A percentile compares a stretch with the other conserved stretches of the same genome.
Evolutionary conservation across 1,140 invertebrate genomes (phyloP).

Genomic region (Drosophila suzukii): DNA sequence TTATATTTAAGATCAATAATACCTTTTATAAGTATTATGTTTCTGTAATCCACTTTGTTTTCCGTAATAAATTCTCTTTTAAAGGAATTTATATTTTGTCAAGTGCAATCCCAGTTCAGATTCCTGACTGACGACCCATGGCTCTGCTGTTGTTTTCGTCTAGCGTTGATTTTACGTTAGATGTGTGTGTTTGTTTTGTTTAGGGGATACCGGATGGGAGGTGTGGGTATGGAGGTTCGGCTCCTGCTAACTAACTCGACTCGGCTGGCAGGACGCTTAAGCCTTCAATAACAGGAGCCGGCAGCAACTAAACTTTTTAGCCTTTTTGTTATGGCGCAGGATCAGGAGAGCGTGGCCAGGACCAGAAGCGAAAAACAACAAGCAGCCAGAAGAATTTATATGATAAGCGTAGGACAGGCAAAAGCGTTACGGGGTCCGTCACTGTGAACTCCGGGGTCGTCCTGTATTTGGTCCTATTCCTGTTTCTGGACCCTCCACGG

Average conservation of each 20-base stretch:
- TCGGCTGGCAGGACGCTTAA: conserved; percentile 63
- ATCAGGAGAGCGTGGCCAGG: conserved; percentile 52
- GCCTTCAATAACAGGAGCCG: conserved; percentile 75
- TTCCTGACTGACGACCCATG: conserved; percentile 23
- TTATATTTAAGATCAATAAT: too few species aligned
- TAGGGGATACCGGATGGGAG: conserved; percentile 12
- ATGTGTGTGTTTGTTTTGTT: conserved; percentile 48
- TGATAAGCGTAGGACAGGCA: conserved; percentile 70
- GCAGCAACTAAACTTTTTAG: conserved; percentile 68
- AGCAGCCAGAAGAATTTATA: conserved; percentile 72
- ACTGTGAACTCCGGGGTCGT: conserved; percentile 58
- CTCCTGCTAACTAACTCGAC: conserved; percentile 56
- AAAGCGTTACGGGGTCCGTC: conserved; percentile 44
- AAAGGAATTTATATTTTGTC: not conserved
- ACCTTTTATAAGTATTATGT: too few species aligned
- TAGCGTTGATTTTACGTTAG: conserved; percentile 51
- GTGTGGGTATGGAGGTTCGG: not conserved
- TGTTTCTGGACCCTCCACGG: conserved; percentile 39
- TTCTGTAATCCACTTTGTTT: too few species aligned
- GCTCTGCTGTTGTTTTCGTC: conserved; percentile 63
- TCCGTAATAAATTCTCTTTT: not conserved
- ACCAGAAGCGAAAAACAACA: conserved; percentile 47
- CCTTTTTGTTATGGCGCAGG: conserved; percentile 68
- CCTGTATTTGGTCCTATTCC: conserved; percentile 32
- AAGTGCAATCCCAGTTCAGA: conserved; percentile 9